Percentiles rank a stretch among this genome's conserved stretches.
phyloP scores from a whole-genome alignment of 2,888 invertebrate species.

The Kuschelorhynchus macadamiae region DNA sequence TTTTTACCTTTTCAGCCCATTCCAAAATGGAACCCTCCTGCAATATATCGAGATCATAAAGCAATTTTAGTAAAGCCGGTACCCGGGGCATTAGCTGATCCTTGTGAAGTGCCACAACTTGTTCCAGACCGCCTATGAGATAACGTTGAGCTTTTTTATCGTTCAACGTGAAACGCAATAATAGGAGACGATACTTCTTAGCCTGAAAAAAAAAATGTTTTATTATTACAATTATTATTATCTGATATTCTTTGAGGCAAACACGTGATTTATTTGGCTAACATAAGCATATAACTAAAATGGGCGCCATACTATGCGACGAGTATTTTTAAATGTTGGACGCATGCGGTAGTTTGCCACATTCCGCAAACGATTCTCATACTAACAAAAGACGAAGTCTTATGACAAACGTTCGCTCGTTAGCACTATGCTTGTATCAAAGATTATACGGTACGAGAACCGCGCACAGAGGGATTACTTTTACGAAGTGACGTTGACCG shows the following conservation, averaged over 20 bases:
- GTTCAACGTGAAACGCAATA: slow-evolving; percentile 86
- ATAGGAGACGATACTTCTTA: slow-evolving; percentile 80
- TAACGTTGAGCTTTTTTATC: slow-evolving; percentile 91
- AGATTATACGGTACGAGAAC: too few relatives aligned
- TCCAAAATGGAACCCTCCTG: slow-evolving; percentile 95
- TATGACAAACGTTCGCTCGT: too few relatives aligned
- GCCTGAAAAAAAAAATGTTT: slow-evolving; percentile 25
- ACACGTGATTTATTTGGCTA: too few relatives aligned
- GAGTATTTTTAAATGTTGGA: too few relatives aligned
- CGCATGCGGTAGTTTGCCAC: too few relatives aligned
- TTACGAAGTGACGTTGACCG: too few relatives aligned
- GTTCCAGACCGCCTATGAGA: slow-evolving; percentile 95
- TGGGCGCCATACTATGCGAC: too few relatives aligned
- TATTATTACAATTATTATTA: neutral
- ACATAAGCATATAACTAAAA: too few relatives aligned
- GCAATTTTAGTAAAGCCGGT: slow-evolving; percentile 73
- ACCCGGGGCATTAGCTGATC: slow-evolving; percentile 88
- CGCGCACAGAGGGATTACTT: too few relatives aligned
- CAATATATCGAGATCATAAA: slow-evolving; percentile 96
- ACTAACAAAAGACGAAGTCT: too few relatives aligned
- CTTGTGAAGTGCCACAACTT: slow-evolving; percentile 87
- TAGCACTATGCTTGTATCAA: too few relatives aligned
- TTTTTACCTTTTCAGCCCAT: slow-evolving; percentile 87
- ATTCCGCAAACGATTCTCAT: too few relatives aligned
- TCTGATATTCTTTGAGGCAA: neutral